Base-by-base conservation (phyloP, 2,113 vertebrate species). In the Podarcis cretensis region DNA sequence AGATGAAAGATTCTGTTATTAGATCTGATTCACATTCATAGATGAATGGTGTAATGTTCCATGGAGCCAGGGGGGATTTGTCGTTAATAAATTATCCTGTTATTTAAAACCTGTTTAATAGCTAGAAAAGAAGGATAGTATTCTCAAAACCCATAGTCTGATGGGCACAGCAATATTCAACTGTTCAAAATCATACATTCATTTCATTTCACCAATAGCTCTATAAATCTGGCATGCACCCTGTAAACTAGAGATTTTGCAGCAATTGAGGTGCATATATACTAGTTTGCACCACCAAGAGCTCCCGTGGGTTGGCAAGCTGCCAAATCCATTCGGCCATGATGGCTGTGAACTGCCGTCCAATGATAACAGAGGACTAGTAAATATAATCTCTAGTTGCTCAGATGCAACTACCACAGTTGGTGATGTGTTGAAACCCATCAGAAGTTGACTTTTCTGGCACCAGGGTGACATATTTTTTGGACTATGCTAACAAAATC, bases 1-100 rank as follows among this genome's bases (percentile, higher is more conserved):
- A 74, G 54, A 63, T 21, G 21, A 83, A 82, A 65, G 57, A 74
- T 66, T 18, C 32, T 81, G 18, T 76, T 66, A 74, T 76, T 65
- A 83, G 80, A 86, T 81, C 77, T 59, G 48, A 32, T 76, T 76
- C 81, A 75, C 59, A n/a, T 87, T 82, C 54, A 76, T 88, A 48
- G 57, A 13, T 14, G 12, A 16, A 75, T 65, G 57, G 35, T 82
- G 57, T 83, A 66, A 30, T 43, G 35, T 88, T 83, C 54, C 57
- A 82, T 30, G 37, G 20, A 83, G 25, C 37, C 7, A 83, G 63
- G 7, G 57, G 20, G 6, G 5, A 66, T 27, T 48, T 88, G 57
- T 66, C 63, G 1, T 81, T n/a, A 74, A 59, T 69, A 81, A 73
- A 20, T 59, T 71, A 18, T 0, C 54, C 40, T 65, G 21, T 66